Evolutionary conservation across 2,797 vertebrate genomes (phyloP), one percentile per base, ranked within the genome.

Genomic region (Coilia nasus): DNA sequence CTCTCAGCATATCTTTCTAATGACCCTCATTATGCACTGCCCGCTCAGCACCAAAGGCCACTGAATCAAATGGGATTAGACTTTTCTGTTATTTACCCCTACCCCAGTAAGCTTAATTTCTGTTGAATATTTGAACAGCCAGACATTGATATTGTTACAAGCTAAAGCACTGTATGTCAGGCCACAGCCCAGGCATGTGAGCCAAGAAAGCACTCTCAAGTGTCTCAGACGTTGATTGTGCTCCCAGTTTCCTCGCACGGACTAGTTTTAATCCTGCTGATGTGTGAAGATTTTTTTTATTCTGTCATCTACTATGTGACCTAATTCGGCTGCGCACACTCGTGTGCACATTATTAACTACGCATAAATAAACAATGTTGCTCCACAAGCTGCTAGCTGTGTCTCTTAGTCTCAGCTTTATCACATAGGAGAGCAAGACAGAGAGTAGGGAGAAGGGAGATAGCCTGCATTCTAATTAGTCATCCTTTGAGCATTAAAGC

Each of bases 321-420:
- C 90, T 85, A 88, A 31, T 87, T 91, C 84, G 21, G 75, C 81
- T 47, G 59, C 64, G 64, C 84, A 6, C 84, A 88, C 83, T 87
- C 83, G 81, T 84, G 62, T 88, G 87, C 84, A 84, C 75, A 81
- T 87, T 89, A 87, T 87, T 87, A 90, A 87, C 87, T 85, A 81
- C 31, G 84, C 59, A 86, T 86, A 85, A 89, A 90, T 90, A 86
- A 89, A 89, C 85, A 62, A 88, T 81, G 80, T 78, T 81, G 12
- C 83, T 86, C 78, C 19, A 44, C 87, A 86, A 82, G 84, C 81
- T 71, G 83, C 83, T 82, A 56, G 71, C 56, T 80, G 83, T n/a
- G 31, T 14, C 28, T 47, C 47, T 50, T 59, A 50, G 75, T n/a
- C 54, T 47, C 71, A 67, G 80, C 71, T 60, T 85, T 62, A 28